Conservation (phyloP, 1,140 invertebrate species). For the Lucilia cuprina region DNA sequence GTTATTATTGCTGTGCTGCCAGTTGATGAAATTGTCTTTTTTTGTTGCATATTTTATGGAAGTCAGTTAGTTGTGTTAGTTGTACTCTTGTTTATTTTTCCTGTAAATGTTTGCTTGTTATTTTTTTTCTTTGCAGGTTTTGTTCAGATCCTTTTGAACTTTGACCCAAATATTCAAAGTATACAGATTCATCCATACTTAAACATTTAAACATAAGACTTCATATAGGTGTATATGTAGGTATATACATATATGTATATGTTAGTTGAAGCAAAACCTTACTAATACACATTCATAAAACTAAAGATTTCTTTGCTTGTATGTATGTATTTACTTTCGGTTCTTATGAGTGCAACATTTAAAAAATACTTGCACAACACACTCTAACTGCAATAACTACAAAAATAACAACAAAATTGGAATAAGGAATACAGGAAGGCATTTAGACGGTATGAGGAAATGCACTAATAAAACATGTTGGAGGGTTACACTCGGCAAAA, state of each 20-base stretch:
- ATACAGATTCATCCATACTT: slow-evolving; percentile 9
- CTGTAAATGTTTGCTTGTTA: neutral
- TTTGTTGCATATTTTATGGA: no score
- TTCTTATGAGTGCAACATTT: no score
- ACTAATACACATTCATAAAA: neutral
- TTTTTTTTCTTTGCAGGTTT: no score
- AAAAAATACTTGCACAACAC: no score
- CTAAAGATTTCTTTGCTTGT: no score
- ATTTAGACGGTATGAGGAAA: slow-evolving; percentile 18
- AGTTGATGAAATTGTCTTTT: no score
- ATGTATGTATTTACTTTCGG: no score
- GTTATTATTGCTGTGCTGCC: neutral
- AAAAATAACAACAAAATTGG: slow-evolving; percentile 8
- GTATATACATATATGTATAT: neutral
- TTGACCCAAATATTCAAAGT: slow-evolving; percentile 18
- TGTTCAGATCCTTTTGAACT: slow-evolving; percentile 17
- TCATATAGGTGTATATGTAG: no score
- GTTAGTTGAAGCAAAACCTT: neutral
- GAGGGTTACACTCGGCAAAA: no score
- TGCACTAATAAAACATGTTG: slow-evolving; percentile 16
- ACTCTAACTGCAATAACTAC: no score
- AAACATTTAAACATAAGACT: neutral
- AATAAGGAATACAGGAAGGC: slow-evolving; percentile 18
- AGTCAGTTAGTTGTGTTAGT: neutral
- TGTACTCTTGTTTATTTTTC: neutral